Evolutionary conservation across 2,797 vertebrate genomes (phyloP), one percentile per base, ranked within the genome.

Genomic region (Clarias platycephalus): DNA sequence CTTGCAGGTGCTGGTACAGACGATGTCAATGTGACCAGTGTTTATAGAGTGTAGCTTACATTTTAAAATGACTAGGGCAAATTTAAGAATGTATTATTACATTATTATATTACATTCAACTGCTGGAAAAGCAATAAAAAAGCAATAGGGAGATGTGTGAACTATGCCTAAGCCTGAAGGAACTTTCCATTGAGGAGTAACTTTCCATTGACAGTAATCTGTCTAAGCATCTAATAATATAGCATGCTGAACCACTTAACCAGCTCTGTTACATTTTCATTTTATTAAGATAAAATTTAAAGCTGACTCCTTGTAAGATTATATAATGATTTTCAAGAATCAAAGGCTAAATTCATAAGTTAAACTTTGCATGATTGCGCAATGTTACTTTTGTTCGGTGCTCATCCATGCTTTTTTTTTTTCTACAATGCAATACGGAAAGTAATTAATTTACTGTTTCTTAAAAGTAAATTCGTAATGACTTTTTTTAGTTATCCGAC

Each of bases 221-320:
- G 15, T 79, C 60, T 49, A 63, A 63, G 7, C 60, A 26, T 63
- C 15, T 44, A 63, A 26, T 79, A 18, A 40, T 44, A 40, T 18
- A 58, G 22, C 75, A 77, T 60, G 57, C 12, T 60, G 76, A 44
- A 62, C 57, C 76, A 62, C 57, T 62, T 78, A 80, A 37, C 62
- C 60, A 12, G 62, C 77, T 53, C 60, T 28, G n/a, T 66, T 49
- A 80, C 40, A 22, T 12, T 22, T 66, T 22, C 57, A 49, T 80
- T 64, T 80, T 44, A 66, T 80, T 49, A 80, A 53, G 60, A 80
- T 64, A 6, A 26, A 31, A 80, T 67, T 24, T 53, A 24, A 67
- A 22, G 16, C 16, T 64, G n/a, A 66, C 62, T 44, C 40, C 62
- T 55, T 66, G 40, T 80, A n/a, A 80, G 62, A 24, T 53, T 67